Evolutionary conservation across 2,888 invertebrate genomes (phyloP).

Genomic region (Chouioia cunea): DNA sequence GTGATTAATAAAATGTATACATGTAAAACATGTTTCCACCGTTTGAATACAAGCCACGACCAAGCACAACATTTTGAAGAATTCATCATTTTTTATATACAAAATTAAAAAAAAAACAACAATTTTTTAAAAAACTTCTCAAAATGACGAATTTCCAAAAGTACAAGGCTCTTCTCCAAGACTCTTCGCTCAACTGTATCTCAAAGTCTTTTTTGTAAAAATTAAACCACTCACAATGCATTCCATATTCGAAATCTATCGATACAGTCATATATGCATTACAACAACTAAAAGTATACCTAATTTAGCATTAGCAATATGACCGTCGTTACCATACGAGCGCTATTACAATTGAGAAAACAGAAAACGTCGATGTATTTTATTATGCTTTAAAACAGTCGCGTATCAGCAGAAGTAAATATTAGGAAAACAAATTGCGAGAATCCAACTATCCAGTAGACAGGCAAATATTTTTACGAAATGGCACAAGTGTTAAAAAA

Average conservation of each 20-base stretch:
- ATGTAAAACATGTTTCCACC: conserved; percentile 25
- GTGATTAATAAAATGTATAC: conserved; percentile 37
- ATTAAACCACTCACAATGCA: conserved; percentile 32
- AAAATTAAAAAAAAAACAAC: conserved; percentile 42
- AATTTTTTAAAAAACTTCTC: conserved; percentile 39
- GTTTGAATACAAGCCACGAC: background rate
- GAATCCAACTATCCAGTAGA: too few relatives aligned
- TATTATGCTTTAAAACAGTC: too few relatives aligned
- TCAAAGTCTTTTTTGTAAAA: conserved; percentile 40
- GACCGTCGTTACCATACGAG: background rate
- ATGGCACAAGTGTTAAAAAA: too few relatives aligned
- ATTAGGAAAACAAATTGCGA: too few relatives aligned
- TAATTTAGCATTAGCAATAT: background rate
- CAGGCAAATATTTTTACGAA: too few relatives aligned
- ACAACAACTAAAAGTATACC: conserved; percentile 34
- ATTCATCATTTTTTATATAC: conserved; percentile 39
- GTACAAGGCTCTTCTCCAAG: conserved; percentile 2
- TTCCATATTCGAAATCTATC: conserved; percentile 26
- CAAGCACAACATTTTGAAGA: conserved; percentile 15
- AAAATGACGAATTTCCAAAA: conserved; percentile 31
- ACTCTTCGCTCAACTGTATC: conserved; percentile 17
- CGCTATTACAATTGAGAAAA: too few relatives aligned
- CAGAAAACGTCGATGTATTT: too few relatives aligned
- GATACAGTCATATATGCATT: conserved; percentile 34
- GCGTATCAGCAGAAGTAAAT: too few relatives aligned